Evolutionary conservation across 2,113 vertebrate genomes (phyloP).

Genomic region (Sylvia atricapilla): DNA sequence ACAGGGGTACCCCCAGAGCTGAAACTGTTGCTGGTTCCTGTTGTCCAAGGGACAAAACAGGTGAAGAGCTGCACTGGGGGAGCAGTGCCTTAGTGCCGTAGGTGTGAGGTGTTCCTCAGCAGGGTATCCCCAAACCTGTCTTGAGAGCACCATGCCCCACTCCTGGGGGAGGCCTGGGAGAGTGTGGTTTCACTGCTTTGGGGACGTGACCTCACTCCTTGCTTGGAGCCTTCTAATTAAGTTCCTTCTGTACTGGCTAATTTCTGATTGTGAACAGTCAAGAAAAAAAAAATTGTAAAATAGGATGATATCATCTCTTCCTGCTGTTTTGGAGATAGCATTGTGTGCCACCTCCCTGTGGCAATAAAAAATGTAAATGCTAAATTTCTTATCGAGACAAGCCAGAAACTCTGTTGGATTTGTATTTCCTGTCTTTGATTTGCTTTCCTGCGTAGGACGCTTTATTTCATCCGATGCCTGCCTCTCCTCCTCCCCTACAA

Average conservation of each 20-base stretch:
- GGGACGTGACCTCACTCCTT: background rate
- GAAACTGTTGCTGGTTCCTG: background rate
- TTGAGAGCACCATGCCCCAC: too few relatives aligned
- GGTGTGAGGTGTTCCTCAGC: accelerated
- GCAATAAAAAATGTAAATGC: constrained; percentile 34
- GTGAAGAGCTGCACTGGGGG: background rate
- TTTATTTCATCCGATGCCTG: background rate
- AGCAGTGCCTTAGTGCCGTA: background rate
- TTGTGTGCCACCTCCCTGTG: constrained; percentile 6
- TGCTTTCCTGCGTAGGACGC: background rate
- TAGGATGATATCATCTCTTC: constrained; percentile 20
- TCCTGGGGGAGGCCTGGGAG: background rate
- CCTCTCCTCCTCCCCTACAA: background rate
- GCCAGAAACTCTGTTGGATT: constrained; percentile 8
- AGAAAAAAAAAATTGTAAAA: background rate
- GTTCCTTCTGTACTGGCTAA: background rate
- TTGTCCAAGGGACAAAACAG: background rate
- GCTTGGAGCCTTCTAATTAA: background rate
- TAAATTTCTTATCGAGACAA: constrained; percentile 3
- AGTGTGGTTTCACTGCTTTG: background rate
- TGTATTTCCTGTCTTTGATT: constrained; percentile 26
- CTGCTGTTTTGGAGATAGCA: constrained; percentile 27
- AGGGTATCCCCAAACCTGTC: accelerated
- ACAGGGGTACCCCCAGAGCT: accelerated
- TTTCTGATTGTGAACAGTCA: background rate